Evolutionary conservation across 1,140 invertebrate genomes (phyloP).

Genomic region (Drosophila azteca): DNA sequence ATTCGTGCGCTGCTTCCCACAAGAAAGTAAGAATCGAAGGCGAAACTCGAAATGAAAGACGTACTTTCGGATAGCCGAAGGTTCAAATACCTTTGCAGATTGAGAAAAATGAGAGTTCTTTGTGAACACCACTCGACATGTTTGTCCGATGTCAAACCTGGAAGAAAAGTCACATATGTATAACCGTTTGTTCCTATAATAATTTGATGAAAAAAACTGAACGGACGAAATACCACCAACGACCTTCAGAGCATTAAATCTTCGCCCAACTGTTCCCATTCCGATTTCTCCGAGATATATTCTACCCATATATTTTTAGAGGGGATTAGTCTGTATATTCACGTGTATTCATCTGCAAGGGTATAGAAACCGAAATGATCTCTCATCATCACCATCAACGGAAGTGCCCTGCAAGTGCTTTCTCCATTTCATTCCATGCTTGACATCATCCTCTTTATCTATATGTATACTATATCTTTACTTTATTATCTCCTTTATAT

Average conservation of each 20-base stretch:
- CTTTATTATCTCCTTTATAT: slow-evolving; percentile 63
- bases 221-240: too few relatives aligned
- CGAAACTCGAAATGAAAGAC: not conserved
- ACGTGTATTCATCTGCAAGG: slow-evolving; percentile 18
- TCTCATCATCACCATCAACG: not conserved
- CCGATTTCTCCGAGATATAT: too few relatives aligned
- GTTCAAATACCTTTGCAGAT: slow-evolving; percentile 37
- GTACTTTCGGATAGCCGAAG: slow-evolving; percentile 33
- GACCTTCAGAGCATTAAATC: too few relatives aligned
- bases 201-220: too few relatives aligned
- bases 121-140: too few relatives aligned
- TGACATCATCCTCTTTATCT: slow-evolving; percentile 39
- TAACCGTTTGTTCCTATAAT: too few relatives aligned
- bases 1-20: slow-evolving; percentile 87
- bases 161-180: too few relatives aligned
- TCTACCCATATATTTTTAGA: too few relatives aligned
- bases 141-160: too few relatives aligned
- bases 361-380: slow-evolving; percentile 28
- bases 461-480: slow-evolving; percentile 30
- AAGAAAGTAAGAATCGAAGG: slow-evolving; percentile 85
- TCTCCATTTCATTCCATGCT: slow-evolving; percentile 47
- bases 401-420: slow-evolving; percentile 1
- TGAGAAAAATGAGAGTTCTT: too few relatives aligned
- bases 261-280: too few relatives aligned
- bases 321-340: too few relatives aligned